Evolutionary conservation across 53 echinoderm and acorn worm species (phyloP), one percentile per base, ranked within the genome.

Genomic region (Zoroaster sp.): DNA sequence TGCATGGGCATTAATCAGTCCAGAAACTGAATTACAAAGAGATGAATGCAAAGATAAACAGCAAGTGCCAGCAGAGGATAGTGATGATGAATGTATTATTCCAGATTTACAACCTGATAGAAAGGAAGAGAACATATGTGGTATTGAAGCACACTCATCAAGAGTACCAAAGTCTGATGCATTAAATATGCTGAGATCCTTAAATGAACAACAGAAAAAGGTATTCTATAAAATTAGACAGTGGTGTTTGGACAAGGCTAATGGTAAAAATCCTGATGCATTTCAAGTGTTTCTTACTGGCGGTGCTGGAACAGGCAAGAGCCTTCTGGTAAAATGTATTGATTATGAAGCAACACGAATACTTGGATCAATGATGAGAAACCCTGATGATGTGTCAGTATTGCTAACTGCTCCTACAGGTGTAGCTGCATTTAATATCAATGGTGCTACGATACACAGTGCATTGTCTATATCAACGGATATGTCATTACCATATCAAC

Each of bases 231-330:
- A 90, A 43, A 43, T 93, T 3, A 71, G 93, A 36, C 73, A 90
- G 33, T 93, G 93, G 93, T 93, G 90, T 37, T 37, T 88, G 12
- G 87, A 93, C 40, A 93, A 87, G 40, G 63, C 51, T 3, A 86
- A 90, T 78, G 90, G 87, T 43, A 86, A 78, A n/a, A 46, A 39
- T 28, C 72, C 86, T 72, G 72, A 93, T 72, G 90, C 93, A 21
- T 93, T 90, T 87, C 63, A 73, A 35, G 65, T 90, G 30, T 93
- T 93, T 69, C 35, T 90, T 5, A 87, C 87, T 69, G 93, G 93
- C 25, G 92, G 92, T 37, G 91, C 91, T 70, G 91, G 91, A 9
- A 91, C 91, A 9, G 92, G 92, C 35, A 92, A 92, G 75, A 83
- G 87, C 45, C 93, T 90, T 79, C 69, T 93, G 6, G 53, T 90